Evolutionary conservation across 1,140 invertebrate genomes (phyloP).

Genomic region (Eumaeus atala): DNA sequence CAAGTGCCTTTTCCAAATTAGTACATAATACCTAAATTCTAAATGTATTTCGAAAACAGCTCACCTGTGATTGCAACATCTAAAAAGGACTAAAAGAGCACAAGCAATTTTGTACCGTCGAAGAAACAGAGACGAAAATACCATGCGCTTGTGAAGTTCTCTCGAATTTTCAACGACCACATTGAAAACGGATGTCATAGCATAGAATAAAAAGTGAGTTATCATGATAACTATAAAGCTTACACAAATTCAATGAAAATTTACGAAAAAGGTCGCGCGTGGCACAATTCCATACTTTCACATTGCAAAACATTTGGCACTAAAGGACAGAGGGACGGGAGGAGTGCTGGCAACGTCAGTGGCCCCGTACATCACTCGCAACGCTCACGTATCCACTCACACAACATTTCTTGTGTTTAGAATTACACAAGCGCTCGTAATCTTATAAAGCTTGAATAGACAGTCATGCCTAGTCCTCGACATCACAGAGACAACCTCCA

Average conservation of each 20-base stretch:
- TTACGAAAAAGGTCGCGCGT: slow-evolving; percentile 62
- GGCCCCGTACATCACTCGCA: slow-evolving; percentile 59
- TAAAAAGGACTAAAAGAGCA: slow-evolving; percentile 32
- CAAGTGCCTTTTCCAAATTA: background rate
- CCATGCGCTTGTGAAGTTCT: slow-evolving; percentile 35
- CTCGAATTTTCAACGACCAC: slow-evolving; percentile 34
- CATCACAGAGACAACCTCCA: slow-evolving; percentile 45
- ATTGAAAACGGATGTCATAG: slow-evolving; percentile 30
- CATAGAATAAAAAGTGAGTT: slow-evolving; percentile 35
- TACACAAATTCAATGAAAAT: slow-evolving; percentile 38
- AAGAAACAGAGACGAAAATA: slow-evolving; percentile 23
- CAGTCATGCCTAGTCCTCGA: slow-evolving; percentile 31
- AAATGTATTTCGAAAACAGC: slow-evolving; percentile 38
- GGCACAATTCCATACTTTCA: slow-evolving; percentile 71
- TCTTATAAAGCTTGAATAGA: slow-evolving; percentile 29
- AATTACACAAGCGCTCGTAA: slow-evolving; percentile 29
- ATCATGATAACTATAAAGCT: slow-evolving; percentile 4
- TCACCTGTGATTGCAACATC: slow-evolving; percentile 44
- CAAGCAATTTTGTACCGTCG: slow-evolving; percentile 30
- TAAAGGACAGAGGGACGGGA: slow-evolving; percentile 62
- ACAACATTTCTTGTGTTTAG: slow-evolving; percentile 43
- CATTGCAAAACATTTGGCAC: slow-evolving; percentile 74
- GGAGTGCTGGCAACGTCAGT: slow-evolving; percentile 67
- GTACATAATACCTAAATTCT: background rate
- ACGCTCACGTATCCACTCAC: slow-evolving; percentile 60